Conservation (phyloP, 2,797 vertebrate genomes). For the Peromyscus eremicus region DNA sequence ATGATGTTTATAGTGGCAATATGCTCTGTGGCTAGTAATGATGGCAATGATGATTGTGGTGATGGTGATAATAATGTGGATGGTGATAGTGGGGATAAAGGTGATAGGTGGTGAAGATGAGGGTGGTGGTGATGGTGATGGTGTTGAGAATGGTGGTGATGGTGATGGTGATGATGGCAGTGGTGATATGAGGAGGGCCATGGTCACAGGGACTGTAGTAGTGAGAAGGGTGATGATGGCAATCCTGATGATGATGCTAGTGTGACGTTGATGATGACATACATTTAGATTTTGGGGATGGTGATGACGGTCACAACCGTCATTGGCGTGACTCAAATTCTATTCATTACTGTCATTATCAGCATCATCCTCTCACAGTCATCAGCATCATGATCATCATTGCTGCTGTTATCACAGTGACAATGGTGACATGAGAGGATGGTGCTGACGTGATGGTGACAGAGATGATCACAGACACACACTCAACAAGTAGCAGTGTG, state of each 20-base stretch:
- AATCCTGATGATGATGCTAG: neutral
- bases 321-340: neutral
- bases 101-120: no score
- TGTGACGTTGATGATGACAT: neutral
- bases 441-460: rapidly evolving
- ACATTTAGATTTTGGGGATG: neutral
- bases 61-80: no score
- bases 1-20: no score
- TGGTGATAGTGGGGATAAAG: no score
- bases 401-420: rapidly evolving
- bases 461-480: neutral
- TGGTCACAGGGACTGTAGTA: rapidly evolving
- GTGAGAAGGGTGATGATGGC: neutral
- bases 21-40: no score
- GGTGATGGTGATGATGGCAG: rapidly evolving
- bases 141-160: no score
- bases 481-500: neutral
- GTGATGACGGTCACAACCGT: neutral
- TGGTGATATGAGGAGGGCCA: neutral
- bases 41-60: rapidly evolving
- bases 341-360: rapidly evolving
- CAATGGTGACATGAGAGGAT: rapidly evolving
- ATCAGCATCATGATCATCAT: rapidly evolving
- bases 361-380: rapidly evolving
- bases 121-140: rapidly evolving